Percentiles rank a stretch among this genome's conserved stretches.
phyloP scores from a whole-genome alignment of 1,140 invertebrate species.

The Euglossa dilemma region DNA sequence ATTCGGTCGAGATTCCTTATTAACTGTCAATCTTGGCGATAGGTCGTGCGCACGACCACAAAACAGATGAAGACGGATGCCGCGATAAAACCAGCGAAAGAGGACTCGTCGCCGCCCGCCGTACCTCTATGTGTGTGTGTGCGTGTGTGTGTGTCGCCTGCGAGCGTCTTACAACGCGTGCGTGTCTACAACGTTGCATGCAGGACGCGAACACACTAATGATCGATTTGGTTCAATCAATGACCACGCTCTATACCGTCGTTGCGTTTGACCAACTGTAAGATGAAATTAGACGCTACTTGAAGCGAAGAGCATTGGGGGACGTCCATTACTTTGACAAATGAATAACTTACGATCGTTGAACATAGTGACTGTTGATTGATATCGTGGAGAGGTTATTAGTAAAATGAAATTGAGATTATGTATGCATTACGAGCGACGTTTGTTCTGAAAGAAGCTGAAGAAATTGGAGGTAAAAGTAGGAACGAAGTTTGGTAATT shows the following conservation, averaged over 20 bases:
- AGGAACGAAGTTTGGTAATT: background rate
- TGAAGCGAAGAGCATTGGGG: too few species aligned
- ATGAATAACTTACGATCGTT: background rate
- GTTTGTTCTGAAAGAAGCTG: background rate
- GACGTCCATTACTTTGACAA: background rate
- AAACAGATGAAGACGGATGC: constrained; percentile 9
- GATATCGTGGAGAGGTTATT: background rate
- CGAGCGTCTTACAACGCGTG: too few species aligned
- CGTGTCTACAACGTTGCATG: background rate
- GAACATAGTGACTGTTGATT: background rate
- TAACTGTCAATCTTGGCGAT: constrained; percentile 51
- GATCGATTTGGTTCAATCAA: constrained; percentile 24
- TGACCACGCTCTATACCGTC: background rate
- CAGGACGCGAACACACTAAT: background rate
- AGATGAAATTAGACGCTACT: background rate
- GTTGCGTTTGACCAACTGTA: background rate
- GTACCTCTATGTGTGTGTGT: too few species aligned
- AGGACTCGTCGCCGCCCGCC: constrained; percentile 52
- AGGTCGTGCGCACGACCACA: background rate
- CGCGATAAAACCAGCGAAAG: constrained; percentile 51
- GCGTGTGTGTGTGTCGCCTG: too few species aligned
- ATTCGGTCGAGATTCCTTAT: constrained; percentile 56
- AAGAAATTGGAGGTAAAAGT: background rate
- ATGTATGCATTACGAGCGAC: background rate
- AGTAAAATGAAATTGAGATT: background rate